Conservation (phyloP, 2,888 invertebrate species). For the Serripes groenlandicus region DNA sequence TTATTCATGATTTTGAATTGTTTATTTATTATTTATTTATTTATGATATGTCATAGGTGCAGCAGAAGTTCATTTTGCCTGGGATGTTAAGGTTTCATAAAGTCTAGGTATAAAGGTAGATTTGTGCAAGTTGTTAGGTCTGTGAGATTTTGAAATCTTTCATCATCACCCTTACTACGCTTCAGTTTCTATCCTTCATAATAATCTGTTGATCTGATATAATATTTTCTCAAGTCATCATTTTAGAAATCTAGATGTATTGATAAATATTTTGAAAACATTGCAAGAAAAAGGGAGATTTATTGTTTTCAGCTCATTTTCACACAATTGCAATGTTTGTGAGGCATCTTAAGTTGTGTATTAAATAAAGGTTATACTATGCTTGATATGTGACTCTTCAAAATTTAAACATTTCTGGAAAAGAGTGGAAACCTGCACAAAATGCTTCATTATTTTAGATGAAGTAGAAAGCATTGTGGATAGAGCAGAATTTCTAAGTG, state of each 20-base stretch:
- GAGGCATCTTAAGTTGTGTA: too few species aligned
- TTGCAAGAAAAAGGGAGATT: too few species aligned
- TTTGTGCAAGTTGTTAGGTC: neutral
- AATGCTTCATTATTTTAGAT: neutral
- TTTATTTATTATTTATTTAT: neutral
- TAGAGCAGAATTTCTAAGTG: neutral
- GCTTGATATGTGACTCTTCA: neutral
- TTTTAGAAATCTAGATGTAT: too few species aligned
- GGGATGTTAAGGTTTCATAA: conserved; percentile 45
- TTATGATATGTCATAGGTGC: neutral
- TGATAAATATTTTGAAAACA: too few species aligned
- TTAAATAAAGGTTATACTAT: neutral
- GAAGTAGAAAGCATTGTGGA: neutral
- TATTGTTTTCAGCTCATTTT: too few species aligned
- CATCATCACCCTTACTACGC: too few species aligned
- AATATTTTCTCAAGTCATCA: too few species aligned
- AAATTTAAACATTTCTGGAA: neutral
- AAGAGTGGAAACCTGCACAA: too few species aligned
- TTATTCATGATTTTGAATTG: too few species aligned
- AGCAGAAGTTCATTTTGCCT: conserved; percentile 54
- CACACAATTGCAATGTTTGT: too few species aligned
- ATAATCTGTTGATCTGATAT: too few species aligned
- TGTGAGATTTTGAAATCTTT: neutral
- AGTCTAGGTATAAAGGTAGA: conserved; percentile 1
- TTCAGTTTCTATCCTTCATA: too few species aligned